phyloP scores from a whole-genome alignment of 2,797 vertebrate species.

The Gallinago solitaria region DNA sequence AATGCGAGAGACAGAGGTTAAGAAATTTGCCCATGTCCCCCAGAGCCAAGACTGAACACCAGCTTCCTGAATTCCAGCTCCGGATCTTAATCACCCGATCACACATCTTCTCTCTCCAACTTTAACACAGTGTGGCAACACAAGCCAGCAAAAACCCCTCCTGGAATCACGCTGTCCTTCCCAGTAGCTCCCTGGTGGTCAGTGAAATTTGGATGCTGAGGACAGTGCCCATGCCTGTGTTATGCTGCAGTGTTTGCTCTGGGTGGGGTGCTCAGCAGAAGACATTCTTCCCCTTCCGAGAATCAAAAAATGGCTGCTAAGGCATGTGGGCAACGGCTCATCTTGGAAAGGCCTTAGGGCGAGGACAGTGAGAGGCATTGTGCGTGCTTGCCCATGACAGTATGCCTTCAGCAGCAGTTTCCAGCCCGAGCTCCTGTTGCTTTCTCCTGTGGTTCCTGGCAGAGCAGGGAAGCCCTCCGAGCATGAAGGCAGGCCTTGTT shows the following conservation, averaged over 20 bases:
- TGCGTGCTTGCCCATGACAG: neutral
- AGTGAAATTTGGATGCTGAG: neutral
- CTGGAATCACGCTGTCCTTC: neutral
- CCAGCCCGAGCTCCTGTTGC: slow-evolving; percentile 35
- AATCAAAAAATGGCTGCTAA: neutral
- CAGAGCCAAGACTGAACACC: neutral
- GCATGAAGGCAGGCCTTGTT: slow-evolving; percentile 59
- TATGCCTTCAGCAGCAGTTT: neutral
- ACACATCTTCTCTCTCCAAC: neutral
- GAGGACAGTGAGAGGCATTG: slow-evolving; percentile 40
- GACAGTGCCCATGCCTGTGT: neutral
- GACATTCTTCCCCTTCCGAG: neutral
- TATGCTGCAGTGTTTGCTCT: neutral
- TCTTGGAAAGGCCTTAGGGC: neutral
- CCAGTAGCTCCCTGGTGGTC: neutral
- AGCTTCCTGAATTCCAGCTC: slow-evolving; percentile 5
- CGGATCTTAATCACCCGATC: neutral
- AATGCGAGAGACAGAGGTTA: neutral
- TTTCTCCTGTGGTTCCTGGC: slow-evolving; percentile 47
- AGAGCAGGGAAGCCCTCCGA: slow-evolving; percentile 34
- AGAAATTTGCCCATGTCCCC: neutral
- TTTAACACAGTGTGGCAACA: neutral
- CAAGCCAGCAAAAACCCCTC: neutral
- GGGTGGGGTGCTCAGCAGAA: neutral
- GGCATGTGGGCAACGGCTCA: neutral